Evolutionary conservation across 37 sponge, comb jelly and placozoan species (phyloP).

Genomic region (Spongilla lacustris): DNA sequence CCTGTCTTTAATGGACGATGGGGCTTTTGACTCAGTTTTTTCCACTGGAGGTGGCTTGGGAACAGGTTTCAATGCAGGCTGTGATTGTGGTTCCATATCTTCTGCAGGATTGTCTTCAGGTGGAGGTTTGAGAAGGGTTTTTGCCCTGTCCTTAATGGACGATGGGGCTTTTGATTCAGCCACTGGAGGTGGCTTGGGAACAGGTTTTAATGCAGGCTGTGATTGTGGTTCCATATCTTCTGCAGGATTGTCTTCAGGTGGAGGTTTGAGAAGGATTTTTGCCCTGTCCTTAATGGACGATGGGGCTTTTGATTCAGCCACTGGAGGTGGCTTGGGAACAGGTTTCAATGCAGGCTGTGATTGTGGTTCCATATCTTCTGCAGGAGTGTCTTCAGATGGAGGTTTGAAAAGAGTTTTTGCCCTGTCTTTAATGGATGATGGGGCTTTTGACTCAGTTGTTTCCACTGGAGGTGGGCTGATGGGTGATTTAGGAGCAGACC

Average conservation of each 20-base stretch:
- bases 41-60: background rate
- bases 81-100: too few relatives aligned
- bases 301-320: slow-evolving; percentile 8
- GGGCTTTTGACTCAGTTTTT: background rate
- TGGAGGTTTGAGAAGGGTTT: too few relatives aligned
- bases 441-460: slow-evolving; percentile 2
- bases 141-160: too few relatives aligned
- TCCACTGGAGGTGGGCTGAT: slow-evolving; percentile 10
- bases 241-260: background rate
- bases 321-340: slow-evolving; percentile 11
- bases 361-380: background rate
- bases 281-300: background rate
- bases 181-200: background rate
- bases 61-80: too few relatives aligned
- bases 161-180: background rate
- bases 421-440: too few relatives aligned
- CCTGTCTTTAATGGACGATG: background rate
- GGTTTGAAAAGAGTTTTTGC: too few relatives aligned
- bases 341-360: slow-evolving; percentile 24
- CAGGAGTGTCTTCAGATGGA: too few relatives aligned
- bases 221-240: background rate
- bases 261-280: background rate
- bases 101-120: too few relatives aligned
- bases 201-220: slow-evolving; percentile 6
- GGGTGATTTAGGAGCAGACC: background rate